Evolutionary conservation across 2,113 vertebrate genomes (phyloP).

Genomic region (Chloropsis hardwickii): DNA sequence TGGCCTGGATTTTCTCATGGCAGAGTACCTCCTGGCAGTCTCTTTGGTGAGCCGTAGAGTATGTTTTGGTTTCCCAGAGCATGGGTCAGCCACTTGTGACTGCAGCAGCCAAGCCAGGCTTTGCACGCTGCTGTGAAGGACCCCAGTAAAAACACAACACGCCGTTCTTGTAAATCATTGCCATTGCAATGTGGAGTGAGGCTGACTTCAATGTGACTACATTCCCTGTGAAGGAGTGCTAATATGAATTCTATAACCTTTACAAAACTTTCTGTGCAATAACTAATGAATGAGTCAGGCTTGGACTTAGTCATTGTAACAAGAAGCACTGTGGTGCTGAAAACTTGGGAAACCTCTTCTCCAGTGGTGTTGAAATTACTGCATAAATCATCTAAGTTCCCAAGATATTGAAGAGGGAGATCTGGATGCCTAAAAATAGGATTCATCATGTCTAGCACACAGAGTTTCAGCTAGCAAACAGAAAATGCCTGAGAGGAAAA

Average conservation of each 20-base stretch:
- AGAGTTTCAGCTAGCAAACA: neutral
- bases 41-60: neutral
- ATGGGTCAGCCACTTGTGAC: accelerated
- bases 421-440: neutral
- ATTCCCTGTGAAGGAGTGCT: neutral
- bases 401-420: neutral
- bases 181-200: neutral
- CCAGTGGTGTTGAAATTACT: neutral
- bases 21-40: neutral
- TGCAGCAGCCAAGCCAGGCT: neutral
- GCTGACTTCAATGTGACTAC: neutral
- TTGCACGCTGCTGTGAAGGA: accelerated
- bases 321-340: neutral
- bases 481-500: constrained; percentile 13
- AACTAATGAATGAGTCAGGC: neutral
- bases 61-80: accelerated
- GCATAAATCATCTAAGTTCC: neutral
- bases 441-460: neutral
- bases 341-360: neutral
- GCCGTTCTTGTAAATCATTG: neutral
- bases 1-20: neutral
- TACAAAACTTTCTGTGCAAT: neutral
- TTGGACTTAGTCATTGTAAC: neutral
- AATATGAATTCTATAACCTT: neutral
- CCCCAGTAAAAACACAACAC: neutral